Evolutionary conservation across 2,888 invertebrate genomes (phyloP).

Genomic region (Parapristionchus giblindavisi): DNA sequence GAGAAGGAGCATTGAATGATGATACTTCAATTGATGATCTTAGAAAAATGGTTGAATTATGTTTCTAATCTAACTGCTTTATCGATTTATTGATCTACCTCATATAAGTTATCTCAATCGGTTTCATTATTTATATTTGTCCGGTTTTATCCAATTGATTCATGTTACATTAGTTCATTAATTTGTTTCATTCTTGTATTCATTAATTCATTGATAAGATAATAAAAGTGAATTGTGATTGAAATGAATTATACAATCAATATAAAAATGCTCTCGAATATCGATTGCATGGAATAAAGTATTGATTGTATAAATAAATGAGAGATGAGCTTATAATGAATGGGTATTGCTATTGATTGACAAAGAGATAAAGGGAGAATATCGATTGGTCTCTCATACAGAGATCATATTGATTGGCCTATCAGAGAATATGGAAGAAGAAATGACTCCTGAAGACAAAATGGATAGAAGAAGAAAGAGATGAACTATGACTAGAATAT

Average conservation of each 20-base stretch:
- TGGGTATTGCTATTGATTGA: conserved; percentile 1
- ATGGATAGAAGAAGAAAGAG: too few species aligned
- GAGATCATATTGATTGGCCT: conserved; percentile 9
- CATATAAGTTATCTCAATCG: not conserved
- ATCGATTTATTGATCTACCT: not conserved
- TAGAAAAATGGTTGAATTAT: conserved; percentile 7
- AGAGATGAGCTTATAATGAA: not conserved
- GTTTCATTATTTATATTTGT: not conserved
- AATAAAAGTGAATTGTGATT: conserved; percentile 13
- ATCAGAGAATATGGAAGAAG: too few species aligned
- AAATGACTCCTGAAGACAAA: too few species aligned
- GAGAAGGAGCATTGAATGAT: conserved; percentile 11
- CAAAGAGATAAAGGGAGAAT: conserved; percentile 1
- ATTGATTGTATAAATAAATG: conserved; percentile 7
- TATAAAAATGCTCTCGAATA: conserved; percentile 4
- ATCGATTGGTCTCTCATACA: conserved; percentile 14
- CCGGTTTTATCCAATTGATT: not conserved
- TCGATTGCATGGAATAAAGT: conserved; percentile 5
- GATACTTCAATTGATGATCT: conserved; percentile 1
- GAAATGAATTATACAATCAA: too few species aligned
- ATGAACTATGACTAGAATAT: too few species aligned
- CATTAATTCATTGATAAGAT: too few species aligned
- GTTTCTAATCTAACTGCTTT: conserved; percentile 2
- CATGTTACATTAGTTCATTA: not conserved
- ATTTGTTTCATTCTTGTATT: not conserved